Base-by-base conservation (phyloP, 1,140 invertebrate genomes). In the Aphaenogaster ashmeadi region DNA sequence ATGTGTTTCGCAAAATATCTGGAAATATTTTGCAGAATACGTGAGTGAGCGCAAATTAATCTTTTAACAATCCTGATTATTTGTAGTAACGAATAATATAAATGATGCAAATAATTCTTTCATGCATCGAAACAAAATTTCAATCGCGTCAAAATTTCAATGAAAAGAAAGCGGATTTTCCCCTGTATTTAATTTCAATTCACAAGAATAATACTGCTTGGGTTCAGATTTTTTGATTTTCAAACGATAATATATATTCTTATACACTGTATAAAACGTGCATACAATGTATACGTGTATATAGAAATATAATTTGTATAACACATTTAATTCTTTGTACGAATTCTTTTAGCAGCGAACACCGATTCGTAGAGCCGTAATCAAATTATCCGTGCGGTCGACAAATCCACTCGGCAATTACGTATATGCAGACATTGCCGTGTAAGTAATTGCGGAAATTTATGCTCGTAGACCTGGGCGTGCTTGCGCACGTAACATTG, bases 241-340 rank as follows among this genome's bases (percentile, higher is more conserved):
- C 4, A n/a, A 54, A 54, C 15, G 9, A 2, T 74, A 44, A 60
- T 84, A 69, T 41, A 27, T 67, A 72, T 74, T 44, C 21, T 72
- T 75, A 84, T 84, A 84, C 41, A 74, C 41, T 44, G 69, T 75
- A 84, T 60, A 84, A 84, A 84, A 62, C 36, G 7, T 60, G 47
- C 13, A 80, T 36, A 52, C 52, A 84, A 75, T 84, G 52, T 60
- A 74, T 62, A 84, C 15, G 11, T 83, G 58, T 75, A 62, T 78
- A 78, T 62, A 84, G 80, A 84, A 84, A 84, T 84, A 62, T 75
- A 84, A 84, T 75, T 84, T 56, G 27, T 47, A n/a, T 50, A 84
- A 84, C 18, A 79, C 36, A 47, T 60, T 75, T 47, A 38, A 47
- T 84, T 74, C 38, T 58, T 84, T 38, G 41, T 84, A 84, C 54